A percentile compares a stretch with the other conserved stretches of the same genome.
phyloP scores from a whole-genome alignment of 2,888 invertebrate genomes.

The Tipula lateralis region DNA sequence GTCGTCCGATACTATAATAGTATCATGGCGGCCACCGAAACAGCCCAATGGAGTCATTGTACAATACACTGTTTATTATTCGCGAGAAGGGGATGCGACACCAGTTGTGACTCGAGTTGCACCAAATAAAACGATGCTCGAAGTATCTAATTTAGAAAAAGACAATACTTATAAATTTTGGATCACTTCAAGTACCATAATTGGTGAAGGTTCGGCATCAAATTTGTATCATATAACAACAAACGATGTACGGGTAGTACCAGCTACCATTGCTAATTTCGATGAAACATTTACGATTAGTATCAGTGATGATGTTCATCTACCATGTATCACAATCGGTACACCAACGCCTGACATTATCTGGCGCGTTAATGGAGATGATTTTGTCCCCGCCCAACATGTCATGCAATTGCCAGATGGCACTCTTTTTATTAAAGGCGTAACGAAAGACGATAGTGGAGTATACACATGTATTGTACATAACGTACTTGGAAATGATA shows the following conservation, averaged over 20 bases:
- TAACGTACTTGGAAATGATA: conserved; percentile 88
- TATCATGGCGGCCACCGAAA: conserved; percentile 89
- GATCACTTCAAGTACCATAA: conserved; percentile 90
- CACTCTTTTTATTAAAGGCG: conserved; percentile 82
- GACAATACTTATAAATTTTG: conserved; percentile 86
- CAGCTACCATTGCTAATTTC: conserved; percentile 92
- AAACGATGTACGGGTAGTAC: conserved; percentile 68
- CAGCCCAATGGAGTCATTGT: conserved; percentile 89
- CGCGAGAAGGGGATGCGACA: conserved; percentile 63
- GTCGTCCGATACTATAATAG: conserved; percentile 84
- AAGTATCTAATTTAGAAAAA: conserved; percentile 75
- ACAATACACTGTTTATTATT: conserved; percentile 88
- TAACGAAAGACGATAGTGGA: conserved; percentile 84
- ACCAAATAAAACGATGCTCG: conserved; percentile 80
- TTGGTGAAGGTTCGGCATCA: conserved; percentile 89
- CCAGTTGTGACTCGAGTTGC: conserved; percentile 72
- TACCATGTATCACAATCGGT: conserved; percentile 89
- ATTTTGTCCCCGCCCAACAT: conserved; percentile 71
- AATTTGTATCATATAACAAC: conserved; percentile 81
- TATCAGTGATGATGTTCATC: conserved; percentile 84
- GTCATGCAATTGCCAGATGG: conserved; percentile 84
- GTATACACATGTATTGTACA: conserved; percentile 92
- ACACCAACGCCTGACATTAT: conserved; percentile 83
- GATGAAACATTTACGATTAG: conserved; percentile 89
- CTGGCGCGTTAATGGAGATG: conserved; percentile 82